Conservation (phyloP, 2,888 invertebrate genomes). For the Metalampra italica region DNA sequence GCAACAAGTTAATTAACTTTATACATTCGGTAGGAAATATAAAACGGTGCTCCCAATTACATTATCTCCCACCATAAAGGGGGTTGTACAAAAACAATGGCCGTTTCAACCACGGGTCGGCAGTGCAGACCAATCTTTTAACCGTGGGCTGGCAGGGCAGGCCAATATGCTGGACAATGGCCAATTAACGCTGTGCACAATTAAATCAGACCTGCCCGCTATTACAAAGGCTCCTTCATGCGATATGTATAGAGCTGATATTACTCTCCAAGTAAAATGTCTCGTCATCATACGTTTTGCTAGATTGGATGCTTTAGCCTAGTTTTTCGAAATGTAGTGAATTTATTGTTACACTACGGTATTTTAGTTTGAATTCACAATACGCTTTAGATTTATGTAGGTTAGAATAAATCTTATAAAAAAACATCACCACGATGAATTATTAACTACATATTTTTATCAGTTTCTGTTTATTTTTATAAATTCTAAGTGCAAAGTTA, state of each 20-base stretch:
- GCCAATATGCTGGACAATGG: conserved; percentile 55
- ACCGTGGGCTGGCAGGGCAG: conserved; percentile 38
- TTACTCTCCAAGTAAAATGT: conserved; percentile 9
- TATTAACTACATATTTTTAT: too few relatives aligned
- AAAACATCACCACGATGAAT: too few relatives aligned
- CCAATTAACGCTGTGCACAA: conserved; percentile 63
- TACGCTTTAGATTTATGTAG: too few relatives aligned
- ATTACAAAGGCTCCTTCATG: conserved; percentile 35
- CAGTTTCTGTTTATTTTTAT: too few relatives aligned
- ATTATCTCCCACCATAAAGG: conserved; percentile 14
- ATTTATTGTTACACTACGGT: too few relatives aligned
- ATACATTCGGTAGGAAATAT: background rate
- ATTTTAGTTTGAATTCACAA: too few relatives aligned
- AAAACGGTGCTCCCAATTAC: conserved; percentile 3
- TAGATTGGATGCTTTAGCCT: too few relatives aligned
- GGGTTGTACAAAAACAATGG: conserved; percentile 32
- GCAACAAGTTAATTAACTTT: too few relatives aligned
- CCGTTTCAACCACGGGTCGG: conserved; percentile 32
- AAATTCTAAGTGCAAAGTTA: too few relatives aligned
- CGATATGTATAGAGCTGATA: conserved; percentile 28
- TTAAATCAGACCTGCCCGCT: conserved; percentile 48
- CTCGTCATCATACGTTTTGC: background rate
- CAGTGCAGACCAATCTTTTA: conserved; percentile 41
- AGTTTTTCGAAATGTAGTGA: background rate
- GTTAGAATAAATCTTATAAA: too few relatives aligned